phyloP scores from a whole-genome alignment of 2,113 vertebrate genomes.

The Mustelus asterias region DNA sequence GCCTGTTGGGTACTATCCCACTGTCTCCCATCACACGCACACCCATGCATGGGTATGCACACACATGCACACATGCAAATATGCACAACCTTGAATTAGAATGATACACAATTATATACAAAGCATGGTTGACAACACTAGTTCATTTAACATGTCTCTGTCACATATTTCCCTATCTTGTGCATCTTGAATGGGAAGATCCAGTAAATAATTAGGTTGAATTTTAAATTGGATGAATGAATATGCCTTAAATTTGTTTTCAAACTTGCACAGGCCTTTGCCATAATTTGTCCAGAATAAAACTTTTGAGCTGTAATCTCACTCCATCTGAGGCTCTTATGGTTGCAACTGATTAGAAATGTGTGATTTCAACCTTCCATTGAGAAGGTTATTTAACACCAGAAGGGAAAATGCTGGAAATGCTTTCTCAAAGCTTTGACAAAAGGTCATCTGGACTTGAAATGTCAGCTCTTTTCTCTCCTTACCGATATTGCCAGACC shows the following conservation, averaged over 20 bases:
- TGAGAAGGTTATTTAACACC: neutral
- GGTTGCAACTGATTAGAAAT: slow-evolving; percentile 1
- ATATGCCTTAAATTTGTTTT: neutral
- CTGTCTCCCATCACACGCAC: neutral
- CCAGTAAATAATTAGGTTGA: neutral
- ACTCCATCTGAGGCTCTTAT: neutral
- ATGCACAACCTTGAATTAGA: neutral
- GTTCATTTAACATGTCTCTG: neutral
- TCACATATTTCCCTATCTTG: neutral
- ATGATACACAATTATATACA: neutral
- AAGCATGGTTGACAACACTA: neutral
- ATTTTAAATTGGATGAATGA: neutral
- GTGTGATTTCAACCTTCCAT: neutral
- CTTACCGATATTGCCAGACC: too few species aligned
- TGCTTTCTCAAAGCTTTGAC: too few species aligned
- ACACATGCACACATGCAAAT: neutral
- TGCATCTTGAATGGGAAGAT: neutral
- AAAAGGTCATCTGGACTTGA: too few species aligned
- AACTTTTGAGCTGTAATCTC: neutral
- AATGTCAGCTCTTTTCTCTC: too few species aligned
- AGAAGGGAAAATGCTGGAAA: neutral
- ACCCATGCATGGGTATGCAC: neutral
- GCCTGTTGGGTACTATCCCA: neutral
- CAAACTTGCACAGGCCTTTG: neutral
- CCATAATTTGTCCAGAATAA: neutral